Evolutionary conservation across 2,888 invertebrate species (phyloP), one percentile per base, ranked within the genome.

Genomic region (Sphaeridia pumilis): DNA sequence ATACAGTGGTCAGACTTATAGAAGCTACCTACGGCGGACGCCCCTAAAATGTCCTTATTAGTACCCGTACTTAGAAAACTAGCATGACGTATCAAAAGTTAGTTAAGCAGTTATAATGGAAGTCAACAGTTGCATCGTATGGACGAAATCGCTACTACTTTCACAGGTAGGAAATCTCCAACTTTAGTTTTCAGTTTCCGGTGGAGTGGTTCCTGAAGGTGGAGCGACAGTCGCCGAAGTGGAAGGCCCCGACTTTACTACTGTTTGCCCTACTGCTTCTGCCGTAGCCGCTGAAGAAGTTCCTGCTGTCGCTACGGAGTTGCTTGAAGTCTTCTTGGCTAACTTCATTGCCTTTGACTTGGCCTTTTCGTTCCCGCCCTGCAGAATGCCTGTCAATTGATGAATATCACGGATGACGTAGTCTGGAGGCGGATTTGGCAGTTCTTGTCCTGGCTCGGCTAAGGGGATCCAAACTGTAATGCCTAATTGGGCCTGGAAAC

Each of bases 381-480:
- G 59, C 28, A 64, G 54, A 50, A 64, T 59, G 48, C 58, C 58
- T 26, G 57, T 53, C 41, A 64, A 56, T 22, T 64, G 58, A 46
- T 56, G 49, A 36, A 64, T 49, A 44, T 64, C 64, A 22, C 50
- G 51, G 31, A 64, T 55, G 21, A 61, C 57, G 43, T 61, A 64
- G 48, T 65, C 55, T 49, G 63, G 63, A 26, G 67, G 66, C 60
- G 72, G 72, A 62, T 74, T 73, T 17, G 66, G 66, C 54, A 75
- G 74, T 22, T 60, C 60, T 34, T 64, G 64, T 34, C 68, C 65
- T 14, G 66, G 66, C 48, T 73, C 73, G 52, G 73, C 72, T 41
- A 82, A 70, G 26, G 85, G 84, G 62, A 86, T 77, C 87, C 87
- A 87, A 21, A 88, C 82, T 0, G 87, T 87, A 28, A 82, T 83